Percentiles rank a stretch among this genome's conserved stretches.
Conservation (phyloP, 2,888 invertebrate species). For the Drosophila trichaetosa region DNA sequence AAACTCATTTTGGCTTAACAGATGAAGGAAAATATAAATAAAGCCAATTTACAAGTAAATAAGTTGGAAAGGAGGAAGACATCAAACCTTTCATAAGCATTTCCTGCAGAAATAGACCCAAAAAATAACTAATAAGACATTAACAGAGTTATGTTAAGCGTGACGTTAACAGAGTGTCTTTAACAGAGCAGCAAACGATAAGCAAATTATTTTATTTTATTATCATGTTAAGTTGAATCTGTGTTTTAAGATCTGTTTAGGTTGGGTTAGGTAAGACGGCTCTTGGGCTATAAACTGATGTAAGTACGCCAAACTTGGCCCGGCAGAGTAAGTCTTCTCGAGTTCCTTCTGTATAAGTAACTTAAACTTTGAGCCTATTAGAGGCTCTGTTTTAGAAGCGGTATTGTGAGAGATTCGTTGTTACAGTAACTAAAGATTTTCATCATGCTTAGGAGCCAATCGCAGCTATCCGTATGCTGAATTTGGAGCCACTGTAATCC, state of each 20-base stretch:
- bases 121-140: background rate
- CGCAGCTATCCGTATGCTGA: background rate
- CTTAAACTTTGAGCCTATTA: background rate
- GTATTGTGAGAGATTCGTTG: background rate
- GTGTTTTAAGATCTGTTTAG: background rate
- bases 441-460: background rate
- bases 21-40: background rate
- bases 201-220: background rate
- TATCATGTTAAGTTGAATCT: background rate
- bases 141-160: background rate
- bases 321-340: background rate
- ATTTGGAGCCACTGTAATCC: background rate
- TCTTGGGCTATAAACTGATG: background rate
- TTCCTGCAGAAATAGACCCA: background rate
- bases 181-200: background rate
- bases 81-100: background rate
- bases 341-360: background rate
- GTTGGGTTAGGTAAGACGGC: background rate
- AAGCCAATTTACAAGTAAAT: background rate
- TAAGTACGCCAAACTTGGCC: background rate
- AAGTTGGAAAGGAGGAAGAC: background rate
- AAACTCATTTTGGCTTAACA: background rate
- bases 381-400: background rate
- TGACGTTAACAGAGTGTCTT: background rate
- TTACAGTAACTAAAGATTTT: background rate